Conservation (phyloP, 2,888 invertebrate genomes). For the Patella pellucida region DNA sequence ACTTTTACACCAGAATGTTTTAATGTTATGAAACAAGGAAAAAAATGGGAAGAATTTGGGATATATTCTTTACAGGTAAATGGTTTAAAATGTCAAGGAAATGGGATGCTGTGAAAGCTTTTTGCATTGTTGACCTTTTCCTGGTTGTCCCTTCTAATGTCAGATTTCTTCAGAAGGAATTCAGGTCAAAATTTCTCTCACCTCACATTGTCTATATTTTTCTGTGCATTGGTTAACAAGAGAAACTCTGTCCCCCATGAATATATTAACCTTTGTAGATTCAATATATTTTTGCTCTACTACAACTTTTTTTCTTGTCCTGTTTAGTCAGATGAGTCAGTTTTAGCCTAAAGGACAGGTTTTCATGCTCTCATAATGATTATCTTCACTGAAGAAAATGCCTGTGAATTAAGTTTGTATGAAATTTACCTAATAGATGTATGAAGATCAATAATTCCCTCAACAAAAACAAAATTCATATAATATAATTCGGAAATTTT, state of each 20-base stretch:
- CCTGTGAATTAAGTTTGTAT: no score
- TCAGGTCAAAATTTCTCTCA: slow-evolving; percentile 8
- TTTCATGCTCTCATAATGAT: no score
- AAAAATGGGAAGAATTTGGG: neutral
- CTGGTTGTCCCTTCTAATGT: slow-evolving; percentile 10
- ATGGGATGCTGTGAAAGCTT: slow-evolving; percentile 11
- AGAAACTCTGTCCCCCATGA: neutral
- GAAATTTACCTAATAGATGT: no score
- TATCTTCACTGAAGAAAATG: no score
- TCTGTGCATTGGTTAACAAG: neutral
- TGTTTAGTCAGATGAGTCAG: no score
- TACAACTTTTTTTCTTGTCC: no score
- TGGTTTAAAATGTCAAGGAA: slow-evolving; percentile 8
- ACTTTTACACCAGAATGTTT: neutral
- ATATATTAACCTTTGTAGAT: slow-evolving; percentile 1
- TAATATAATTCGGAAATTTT: no score
- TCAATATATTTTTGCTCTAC: no score
- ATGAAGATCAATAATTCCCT: no score
- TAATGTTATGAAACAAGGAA: neutral
- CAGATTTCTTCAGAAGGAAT: slow-evolving; percentile 9
- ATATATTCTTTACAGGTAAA: slow-evolving; percentile 7
- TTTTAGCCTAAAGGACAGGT: no score
- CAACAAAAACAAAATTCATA: no score
- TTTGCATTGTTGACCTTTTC: slow-evolving; percentile 10
- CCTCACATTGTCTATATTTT: slow-evolving; percentile 5